Base-by-base conservation (phyloP, 2,113 vertebrate species). In the Myotis yumanensis region DNA sequence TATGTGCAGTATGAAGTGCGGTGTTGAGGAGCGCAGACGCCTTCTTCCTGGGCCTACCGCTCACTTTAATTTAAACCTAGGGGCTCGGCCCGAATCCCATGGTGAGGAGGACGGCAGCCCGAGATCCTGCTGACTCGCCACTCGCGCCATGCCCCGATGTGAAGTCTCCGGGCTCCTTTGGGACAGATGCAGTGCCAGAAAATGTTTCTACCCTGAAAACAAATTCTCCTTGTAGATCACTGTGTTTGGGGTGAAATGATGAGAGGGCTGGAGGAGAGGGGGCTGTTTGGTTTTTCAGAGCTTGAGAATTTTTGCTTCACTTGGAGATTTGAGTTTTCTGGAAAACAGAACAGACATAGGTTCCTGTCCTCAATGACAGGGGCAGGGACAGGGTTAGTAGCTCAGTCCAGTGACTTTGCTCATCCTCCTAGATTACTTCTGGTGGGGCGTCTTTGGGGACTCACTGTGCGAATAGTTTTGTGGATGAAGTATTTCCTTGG, bases 301-400 rank as follows among this genome's bases (percentile, higher is more conserved):
- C 12, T 93, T 77, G 88, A 76, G 43, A 52, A 52, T 30, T 90
- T 52, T 0, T 8, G 40, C 83, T 4, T 89, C 80, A 14, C 93
- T 77, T 6, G 1, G 77, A 88, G 11, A 1, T 75, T 76, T 57
- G 23, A 35, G 57, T 96, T 94, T 95, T 92, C 79, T 80, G 86
- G 81, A 66, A 86, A 88, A 37, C 7, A 25, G 37, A 64, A 76
- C 9, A 84, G 16, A 7, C 5, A 35, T 62, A 90, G 46, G 73
- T 93, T 18, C 3, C 72, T 92, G 93, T 86, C 76, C 77, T 95
- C 73, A 92, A 86, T 82, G 96, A 90, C 89, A 84, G 91, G n/a
- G 84, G 5, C 17, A 87, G 76, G 76, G 20, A 6, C 14, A 30
- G 76, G 30, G 22, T 48, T 43, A 43, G 40, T 23, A 5, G 72